Conservation (phyloP, 2,888 invertebrate genomes). For the Lamellibrachia columna region DNA sequence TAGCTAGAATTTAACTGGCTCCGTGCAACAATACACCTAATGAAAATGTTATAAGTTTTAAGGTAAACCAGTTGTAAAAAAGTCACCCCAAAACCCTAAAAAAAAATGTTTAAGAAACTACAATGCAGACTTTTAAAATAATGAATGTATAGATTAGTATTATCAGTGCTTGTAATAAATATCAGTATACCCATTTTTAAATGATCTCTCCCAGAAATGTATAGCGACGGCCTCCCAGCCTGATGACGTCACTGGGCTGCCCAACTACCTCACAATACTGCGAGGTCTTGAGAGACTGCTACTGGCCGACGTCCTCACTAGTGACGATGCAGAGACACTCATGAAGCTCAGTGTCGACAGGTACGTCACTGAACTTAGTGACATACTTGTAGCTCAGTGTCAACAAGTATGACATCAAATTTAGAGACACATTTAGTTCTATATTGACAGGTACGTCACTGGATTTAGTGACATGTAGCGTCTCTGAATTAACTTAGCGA, state of each 20-base stretch:
- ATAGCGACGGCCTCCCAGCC: slow-evolving; percentile 56
- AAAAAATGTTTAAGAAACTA: too few species aligned
- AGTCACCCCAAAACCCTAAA: too few species aligned
- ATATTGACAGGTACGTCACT: not conserved
- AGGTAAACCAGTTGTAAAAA: too few species aligned
- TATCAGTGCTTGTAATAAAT: not conserved
- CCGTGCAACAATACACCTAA: too few species aligned
- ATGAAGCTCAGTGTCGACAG: slow-evolving; percentile 64
- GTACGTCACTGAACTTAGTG: slow-evolving; percentile 42
- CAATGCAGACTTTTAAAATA: too few species aligned
- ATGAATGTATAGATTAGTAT: not conserved
- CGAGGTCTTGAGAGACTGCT: slow-evolving; percentile 79
- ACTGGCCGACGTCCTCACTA: slow-evolving; percentile 59
- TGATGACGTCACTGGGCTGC: slow-evolving; percentile 58
- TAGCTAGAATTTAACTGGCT: too few species aligned
- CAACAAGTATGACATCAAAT: not conserved
- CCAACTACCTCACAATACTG: slow-evolving; percentile 62
- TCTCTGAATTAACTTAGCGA: not conserved
- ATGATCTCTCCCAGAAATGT: slow-evolving; percentile 48
- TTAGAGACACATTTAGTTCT: slow-evolving; percentile 47
- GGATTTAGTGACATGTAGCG: too few species aligned
- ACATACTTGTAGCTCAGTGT: not conserved
- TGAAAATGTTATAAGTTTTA: too few species aligned
- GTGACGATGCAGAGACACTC: slow-evolving; percentile 56
- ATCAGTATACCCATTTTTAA: not conserved